A percentile compares a stretch with the other conserved stretches of the same genome.
Evolutionary conservation across 1,140 invertebrate species (phyloP).

Genomic region (Drosophila carrolli): DNA sequence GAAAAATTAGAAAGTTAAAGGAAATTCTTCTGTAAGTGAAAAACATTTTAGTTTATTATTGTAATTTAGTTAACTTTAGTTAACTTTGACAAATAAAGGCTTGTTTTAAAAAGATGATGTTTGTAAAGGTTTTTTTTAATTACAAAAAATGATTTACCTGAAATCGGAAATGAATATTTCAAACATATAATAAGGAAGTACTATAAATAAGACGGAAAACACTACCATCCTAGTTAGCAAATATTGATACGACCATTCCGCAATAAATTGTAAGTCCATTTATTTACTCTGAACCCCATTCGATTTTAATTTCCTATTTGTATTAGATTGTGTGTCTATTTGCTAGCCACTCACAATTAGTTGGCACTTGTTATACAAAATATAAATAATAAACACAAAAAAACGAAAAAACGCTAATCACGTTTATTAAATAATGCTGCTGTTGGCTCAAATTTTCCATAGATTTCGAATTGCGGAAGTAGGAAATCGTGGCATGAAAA

Average conservation of each 20-base stretch:
- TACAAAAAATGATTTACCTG: too few relatives aligned
- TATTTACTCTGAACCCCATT: slow-evolving; percentile 5
- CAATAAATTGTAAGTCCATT: slow-evolving; percentile 6
- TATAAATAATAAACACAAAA: slow-evolving; percentile 3
- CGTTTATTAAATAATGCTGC: slow-evolving; percentile 58
- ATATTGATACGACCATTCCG: not conserved
- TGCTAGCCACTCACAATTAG: slow-evolving; percentile 31
- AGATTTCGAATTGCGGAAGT: slow-evolving; percentile 63
- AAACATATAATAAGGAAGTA: not conserved
- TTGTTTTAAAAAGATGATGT: too few relatives aligned
- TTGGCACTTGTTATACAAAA: slow-evolving; percentile 41
- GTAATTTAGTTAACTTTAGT: too few relatives aligned
- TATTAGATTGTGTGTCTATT: slow-evolving; percentile 22
- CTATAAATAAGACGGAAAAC: not conserved
- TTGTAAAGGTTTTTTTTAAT: too few relatives aligned
- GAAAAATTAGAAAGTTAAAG: too few relatives aligned
- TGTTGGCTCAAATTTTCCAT: slow-evolving; percentile 51
- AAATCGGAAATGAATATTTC: too few relatives aligned
- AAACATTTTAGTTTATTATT: too few relatives aligned
- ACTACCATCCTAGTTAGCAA: too few relatives aligned
- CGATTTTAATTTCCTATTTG: slow-evolving; percentile 43
- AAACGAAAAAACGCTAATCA: slow-evolving; percentile 45
- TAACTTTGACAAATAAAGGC: too few relatives aligned
- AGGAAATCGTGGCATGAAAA: slow-evolving; percentile 65
- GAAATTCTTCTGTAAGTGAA: too few relatives aligned